phyloP scores from a whole-genome alignment of 2,888 invertebrate genomes.

The Rhamnusium bicolor region DNA sequence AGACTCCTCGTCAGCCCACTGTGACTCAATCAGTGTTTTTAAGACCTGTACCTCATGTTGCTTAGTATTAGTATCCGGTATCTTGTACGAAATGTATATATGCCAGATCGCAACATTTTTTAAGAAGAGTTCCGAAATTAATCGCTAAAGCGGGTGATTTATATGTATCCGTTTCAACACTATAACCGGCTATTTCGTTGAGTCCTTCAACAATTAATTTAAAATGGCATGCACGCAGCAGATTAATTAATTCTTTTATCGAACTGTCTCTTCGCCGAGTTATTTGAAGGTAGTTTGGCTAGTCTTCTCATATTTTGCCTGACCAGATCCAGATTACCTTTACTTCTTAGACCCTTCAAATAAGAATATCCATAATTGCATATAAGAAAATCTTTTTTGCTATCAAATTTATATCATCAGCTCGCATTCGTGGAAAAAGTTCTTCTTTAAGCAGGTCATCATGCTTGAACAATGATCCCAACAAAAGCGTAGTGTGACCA shows the following conservation, averaged over 20 bases:
- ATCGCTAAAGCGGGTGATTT: background rate
- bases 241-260: background rate
- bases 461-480: conserved; percentile 33
- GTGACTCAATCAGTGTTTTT: conserved; percentile 53
- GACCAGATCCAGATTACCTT: conserved; percentile 50
- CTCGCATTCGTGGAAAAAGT: conserved; percentile 46
- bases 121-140: background rate
- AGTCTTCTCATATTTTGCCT: conserved; percentile 46
- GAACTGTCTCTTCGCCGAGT: background rate
- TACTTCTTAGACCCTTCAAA: conserved; percentile 47
- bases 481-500: conserved; percentile 40
- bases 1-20: conserved; percentile 55
- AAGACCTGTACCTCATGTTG: conserved; percentile 40
- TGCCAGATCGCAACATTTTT: background rate
- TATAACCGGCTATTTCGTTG: background rate
- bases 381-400: conserved; percentile 46
- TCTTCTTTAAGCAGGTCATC: conserved; percentile 40
- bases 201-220: background rate
- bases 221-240: background rate
- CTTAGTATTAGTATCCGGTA: background rate
- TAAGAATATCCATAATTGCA: conserved; percentile 50
- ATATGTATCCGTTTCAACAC: background rate
- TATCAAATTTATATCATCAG: conserved; percentile 42
- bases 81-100: background rate
- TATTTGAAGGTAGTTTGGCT: background rate